phyloP scores from a whole-genome alignment of 35 echinoderm and acorn worm genomes.

The Strongylocentrotus purpuratus region DNA sequence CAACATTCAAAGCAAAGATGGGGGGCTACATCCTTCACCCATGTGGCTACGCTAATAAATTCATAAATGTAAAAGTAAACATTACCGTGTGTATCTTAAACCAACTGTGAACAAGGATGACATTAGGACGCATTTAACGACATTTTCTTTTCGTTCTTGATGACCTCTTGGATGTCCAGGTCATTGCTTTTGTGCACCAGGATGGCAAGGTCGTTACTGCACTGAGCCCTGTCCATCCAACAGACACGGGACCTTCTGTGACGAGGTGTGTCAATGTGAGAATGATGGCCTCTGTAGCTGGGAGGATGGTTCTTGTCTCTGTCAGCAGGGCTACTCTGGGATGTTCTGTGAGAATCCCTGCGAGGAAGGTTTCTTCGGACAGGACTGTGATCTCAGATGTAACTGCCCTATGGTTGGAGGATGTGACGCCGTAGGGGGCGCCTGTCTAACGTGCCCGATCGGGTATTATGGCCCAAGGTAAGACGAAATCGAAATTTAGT shows the following conservation, averaged over 20 bases:
- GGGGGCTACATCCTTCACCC: too few relatives aligned
- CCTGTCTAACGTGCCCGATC: conserved; percentile 53
- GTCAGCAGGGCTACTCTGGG: conserved; percentile 65
- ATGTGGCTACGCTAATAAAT: too few relatives aligned
- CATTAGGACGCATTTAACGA: background rate
- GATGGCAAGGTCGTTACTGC: conserved; percentile 51
- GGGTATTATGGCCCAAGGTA: conserved; percentile 60
- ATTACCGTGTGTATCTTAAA: too few relatives aligned
- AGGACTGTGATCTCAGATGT: conserved; percentile 64
- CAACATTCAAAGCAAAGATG: too few relatives aligned
- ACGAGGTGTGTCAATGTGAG: conserved; percentile 43
- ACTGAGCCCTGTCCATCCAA: conserved; percentile 21
- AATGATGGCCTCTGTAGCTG: conserved; percentile 62
- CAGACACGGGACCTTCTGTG: conserved; percentile 35
- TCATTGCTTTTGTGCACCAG: conserved; percentile 33
- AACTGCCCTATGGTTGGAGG: conserved; percentile 63
- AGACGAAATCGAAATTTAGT: background rate
- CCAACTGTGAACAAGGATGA: too few relatives aligned
- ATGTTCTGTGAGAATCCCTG: conserved; percentile 59
- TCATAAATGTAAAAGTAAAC: too few relatives aligned
- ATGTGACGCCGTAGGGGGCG: conserved; percentile 63
- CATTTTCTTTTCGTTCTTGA: background rate
- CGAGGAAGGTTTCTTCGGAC: conserved; percentile 51
- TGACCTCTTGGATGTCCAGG: background rate
- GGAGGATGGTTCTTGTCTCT: conserved; percentile 63